Evolutionary conservation across 2,797 vertebrate genomes (phyloP), one percentile per base, ranked within the genome.

Genomic region (Cottoperca gobio): DNA sequence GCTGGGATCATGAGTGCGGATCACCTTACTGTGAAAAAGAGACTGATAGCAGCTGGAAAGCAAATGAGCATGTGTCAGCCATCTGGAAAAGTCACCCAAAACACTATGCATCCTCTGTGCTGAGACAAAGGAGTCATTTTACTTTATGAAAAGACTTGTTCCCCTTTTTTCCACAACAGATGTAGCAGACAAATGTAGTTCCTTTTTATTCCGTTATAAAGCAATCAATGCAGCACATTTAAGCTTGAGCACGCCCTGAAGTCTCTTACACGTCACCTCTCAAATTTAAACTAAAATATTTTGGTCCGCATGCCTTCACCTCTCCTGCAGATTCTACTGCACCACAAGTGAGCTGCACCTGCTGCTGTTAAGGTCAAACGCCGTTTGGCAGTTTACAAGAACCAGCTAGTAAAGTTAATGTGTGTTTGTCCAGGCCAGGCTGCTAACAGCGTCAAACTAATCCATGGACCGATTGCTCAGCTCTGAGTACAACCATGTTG

Each of bases 1-100:
- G 88, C 85, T 88, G 86, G 91, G 89, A 88, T 86, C 80, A 84
- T 50, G 76, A 82, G 74, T 65, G 78, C 81, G 86, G 90, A 94
- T 94, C 93, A 91, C 89, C 89, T 93, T 93, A 93, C 93, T 81
- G 78, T 81, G 84, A 91, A 87, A 87, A 79, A 89, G 79, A 89
- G 83, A 83, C 78, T 80, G 88, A 93, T 86, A 90, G 87, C 86
- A 92, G 90, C 88, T 86, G 90, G 89, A 91, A 90, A 90, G 84
- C 81, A 84, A 91, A 82, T 66, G 81, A 91, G 90, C 94, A 94
- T 92, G 90, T 93, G 92, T 90, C 78, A 88, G 86, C 92, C 92
- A 93, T 93, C 91, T 94, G 93, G 93, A 92, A 89, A 90, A 89
- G 81, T 87, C 66, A 67, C 77, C 86, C 83, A 88, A 86, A 89